Evolutionary conservation across 2,888 invertebrate species (phyloP), one percentile per base, ranked within the genome.

Genomic region (Athalia circularis): DNA sequence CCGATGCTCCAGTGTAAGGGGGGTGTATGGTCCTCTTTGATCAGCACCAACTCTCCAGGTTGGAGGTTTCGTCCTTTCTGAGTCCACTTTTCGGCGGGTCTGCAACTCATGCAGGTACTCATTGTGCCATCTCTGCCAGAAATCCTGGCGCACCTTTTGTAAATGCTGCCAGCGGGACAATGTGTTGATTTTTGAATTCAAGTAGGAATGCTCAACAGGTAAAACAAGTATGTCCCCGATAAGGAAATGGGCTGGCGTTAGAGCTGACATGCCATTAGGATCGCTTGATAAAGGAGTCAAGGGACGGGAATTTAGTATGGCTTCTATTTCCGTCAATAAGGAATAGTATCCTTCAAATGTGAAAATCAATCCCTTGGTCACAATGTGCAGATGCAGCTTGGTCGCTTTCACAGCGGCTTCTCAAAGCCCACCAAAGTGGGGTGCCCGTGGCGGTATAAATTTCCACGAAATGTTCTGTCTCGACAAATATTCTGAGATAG

Each of bases 301-400:
- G 3, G 45, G 64, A 29, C 29, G 29, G 5, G 64, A 64, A 74
- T 83, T 83, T 3, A 82, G 65, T 4, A 70, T 64, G 3, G 80
- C 80, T 65, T 83, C 81, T 15, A 84, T 79, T 77, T 81, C 65
- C 6, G 65, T 47, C 0, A 79, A n/a, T 11, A 81, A 47, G 0
- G 81, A 82, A 15, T 54, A 61, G 4, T 83, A 80, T 70, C 87
- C 83, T 70, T 87, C 83, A 57, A 79, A 83, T 0, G 81, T 86
- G 7, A 85, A 57, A 6, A 77, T 77, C 11, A 50, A 11, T 3
- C 64, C 43, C 11, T 80, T 77, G 1, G 82, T 68, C 0, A 82
- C 77, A 15, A 82, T 75, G 9, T 80, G 79, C n/a, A 86, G 64
- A 80, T 87, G 84, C 62, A 78, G 67, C 78, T 88, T 88, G 0